Conservation (phyloP, 2,797 vertebrate species). For the Meda fulgida region DNA sequence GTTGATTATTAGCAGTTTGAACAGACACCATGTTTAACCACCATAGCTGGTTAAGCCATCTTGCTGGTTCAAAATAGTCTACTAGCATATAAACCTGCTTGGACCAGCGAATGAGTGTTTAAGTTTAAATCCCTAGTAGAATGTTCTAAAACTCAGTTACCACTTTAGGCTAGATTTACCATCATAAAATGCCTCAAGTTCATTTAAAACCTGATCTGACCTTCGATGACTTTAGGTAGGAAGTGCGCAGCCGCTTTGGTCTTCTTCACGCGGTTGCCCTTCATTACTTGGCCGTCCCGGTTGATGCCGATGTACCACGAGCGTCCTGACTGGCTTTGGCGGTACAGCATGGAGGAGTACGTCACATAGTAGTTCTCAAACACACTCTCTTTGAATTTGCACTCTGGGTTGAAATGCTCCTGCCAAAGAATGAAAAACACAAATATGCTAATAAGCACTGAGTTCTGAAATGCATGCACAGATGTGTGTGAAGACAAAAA, state of each 20-base stretch:
- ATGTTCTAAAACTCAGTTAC: background rate
- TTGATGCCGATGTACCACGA: conserved; percentile 98
- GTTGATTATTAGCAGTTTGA: background rate
- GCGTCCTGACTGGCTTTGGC: conserved; percentile 95
- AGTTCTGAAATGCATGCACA: conserved; percentile 1
- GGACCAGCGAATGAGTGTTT: background rate
- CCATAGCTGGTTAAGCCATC: background rate
- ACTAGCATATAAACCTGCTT: background rate
- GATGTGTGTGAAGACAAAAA: conserved; percentile 52
- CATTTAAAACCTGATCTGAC: conserved; percentile 71
- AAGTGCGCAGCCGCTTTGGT: conserved; percentile 96
- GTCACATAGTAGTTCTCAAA: conserved; percentile 99
- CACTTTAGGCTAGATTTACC: background rate
- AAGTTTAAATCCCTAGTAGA: background rate
- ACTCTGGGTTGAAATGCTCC: conserved; percentile 98
- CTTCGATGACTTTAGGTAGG: conserved; percentile 98
- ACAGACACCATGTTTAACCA: background rate
- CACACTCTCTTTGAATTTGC: conserved; percentile 99
- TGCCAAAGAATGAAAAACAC: conserved; percentile 63
- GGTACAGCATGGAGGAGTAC: conserved; percentile 98
- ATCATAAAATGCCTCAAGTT: background rate
- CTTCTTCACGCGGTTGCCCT: conserved; percentile 98
- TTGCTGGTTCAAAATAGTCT: background rate
- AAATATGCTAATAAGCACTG: conserved; percentile 23
- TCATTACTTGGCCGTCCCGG: conserved; percentile 98